A percentile compares a stretch with the other conserved stretches of the same genome.
Conservation (phyloP, 2,888 invertebrate genomes). For the Baccha elongata region DNA sequence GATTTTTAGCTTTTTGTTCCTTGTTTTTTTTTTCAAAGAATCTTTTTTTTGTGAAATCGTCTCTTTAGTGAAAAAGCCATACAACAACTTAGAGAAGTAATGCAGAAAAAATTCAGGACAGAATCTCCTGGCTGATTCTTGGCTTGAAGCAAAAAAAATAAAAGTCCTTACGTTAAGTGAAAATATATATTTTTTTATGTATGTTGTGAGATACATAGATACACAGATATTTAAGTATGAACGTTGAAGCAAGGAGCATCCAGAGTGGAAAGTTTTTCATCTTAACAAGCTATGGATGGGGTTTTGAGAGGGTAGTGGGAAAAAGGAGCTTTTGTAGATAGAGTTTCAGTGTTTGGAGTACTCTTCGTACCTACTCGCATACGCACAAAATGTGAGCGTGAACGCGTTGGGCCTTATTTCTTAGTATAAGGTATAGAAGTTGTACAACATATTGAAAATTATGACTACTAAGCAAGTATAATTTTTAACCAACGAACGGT, state of each 20-base stretch:
- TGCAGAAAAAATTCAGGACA: slow-evolving; percentile 42
- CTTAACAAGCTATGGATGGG: slow-evolving; percentile 7
- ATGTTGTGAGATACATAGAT: slow-evolving; percentile 24
- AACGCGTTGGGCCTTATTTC: slow-evolving; percentile 23
- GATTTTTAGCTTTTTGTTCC: slow-evolving; percentile 66
- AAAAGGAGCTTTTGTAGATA: slow-evolving; percentile 24
- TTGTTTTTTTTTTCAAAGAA: slow-evolving; percentile 27
- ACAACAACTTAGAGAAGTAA: slow-evolving; percentile 56
- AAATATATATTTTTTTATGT: slow-evolving; percentile 43
- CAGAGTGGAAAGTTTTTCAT: slow-evolving; percentile 67
- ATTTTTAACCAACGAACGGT: slow-evolving; percentile 53
- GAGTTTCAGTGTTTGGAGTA: slow-evolving; percentile 57
- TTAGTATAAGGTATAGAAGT: no score
- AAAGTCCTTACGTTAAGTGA: slow-evolving; percentile 72
- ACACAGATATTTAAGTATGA: background rate
- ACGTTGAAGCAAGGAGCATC: slow-evolving; percentile 34
- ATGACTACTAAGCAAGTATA: slow-evolving; percentile 50
- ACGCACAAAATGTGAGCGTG: slow-evolving; percentile 68
- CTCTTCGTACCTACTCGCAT: slow-evolving; percentile 49
- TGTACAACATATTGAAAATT: slow-evolving; percentile 61
- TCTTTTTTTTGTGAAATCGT: slow-evolving; percentile 62
- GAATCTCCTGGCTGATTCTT: slow-evolving; percentile 54
- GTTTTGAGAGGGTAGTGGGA: background rate
- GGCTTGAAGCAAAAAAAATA: slow-evolving; percentile 31
- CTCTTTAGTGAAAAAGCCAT: slow-evolving; percentile 47